Evolutionary conservation across 2,888 invertebrate species (phyloP).

Genomic region (Caenorhabditis sinica): DNA sequence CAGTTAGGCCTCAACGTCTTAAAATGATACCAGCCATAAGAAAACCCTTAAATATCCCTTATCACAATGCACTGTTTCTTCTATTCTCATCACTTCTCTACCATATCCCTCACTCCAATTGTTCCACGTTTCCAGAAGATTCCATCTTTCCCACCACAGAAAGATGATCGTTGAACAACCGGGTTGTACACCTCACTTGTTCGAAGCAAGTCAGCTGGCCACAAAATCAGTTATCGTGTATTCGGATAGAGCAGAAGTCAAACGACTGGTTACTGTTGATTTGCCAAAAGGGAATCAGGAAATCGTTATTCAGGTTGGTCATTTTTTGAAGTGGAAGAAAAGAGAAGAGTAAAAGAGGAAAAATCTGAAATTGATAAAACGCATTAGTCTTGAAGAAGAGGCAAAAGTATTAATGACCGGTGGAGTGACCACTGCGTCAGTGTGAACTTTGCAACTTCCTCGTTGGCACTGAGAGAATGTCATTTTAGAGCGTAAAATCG

Average conservation of each 20-base stretch:
- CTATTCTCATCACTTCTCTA: background rate
- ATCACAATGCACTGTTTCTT: too few species aligned
- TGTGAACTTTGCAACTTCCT: conserved; percentile 14
- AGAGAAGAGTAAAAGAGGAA: background rate
- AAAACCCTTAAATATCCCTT: too few species aligned
- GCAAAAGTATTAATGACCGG: conserved; percentile 15
- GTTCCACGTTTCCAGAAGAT: background rate
- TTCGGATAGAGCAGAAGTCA: conserved; percentile 81
- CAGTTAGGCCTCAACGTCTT: too few species aligned
- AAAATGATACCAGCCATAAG: too few species aligned
- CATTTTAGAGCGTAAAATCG: background rate
- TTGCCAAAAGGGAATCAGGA: conserved; percentile 77
- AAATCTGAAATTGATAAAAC: background rate
- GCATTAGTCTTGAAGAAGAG: conserved; percentile 1
- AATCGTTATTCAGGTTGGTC: conserved; percentile 75
- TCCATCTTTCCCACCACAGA: background rate
- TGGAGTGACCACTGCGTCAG: conserved; percentile 30
- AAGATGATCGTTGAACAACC: conserved; percentile 49
- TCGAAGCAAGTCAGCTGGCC: conserved; percentile 76
- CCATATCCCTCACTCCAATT: background rate
- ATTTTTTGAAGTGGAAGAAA: background rate
- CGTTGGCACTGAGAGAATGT: background rate
- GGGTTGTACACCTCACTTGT: conserved; percentile 47
- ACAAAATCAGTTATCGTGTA: conserved; percentile 81
- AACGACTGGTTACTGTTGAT: conserved; percentile 73